phyloP scores from a whole-genome alignment of 2,113 vertebrate genomes.

The Eidolon helvum region DNA sequence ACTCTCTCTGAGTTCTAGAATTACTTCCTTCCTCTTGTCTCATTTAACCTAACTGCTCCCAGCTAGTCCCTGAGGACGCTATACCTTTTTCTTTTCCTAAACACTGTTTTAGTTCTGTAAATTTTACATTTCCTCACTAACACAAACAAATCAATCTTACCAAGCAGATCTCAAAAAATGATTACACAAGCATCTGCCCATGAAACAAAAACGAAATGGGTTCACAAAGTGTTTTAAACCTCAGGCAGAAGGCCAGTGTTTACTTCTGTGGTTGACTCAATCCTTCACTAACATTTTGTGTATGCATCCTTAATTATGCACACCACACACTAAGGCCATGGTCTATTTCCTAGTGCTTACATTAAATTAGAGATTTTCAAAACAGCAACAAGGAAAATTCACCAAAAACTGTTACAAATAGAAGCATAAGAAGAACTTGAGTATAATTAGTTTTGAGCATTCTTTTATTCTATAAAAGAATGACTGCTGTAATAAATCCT shows the following conservation, averaged over 20 bases:
- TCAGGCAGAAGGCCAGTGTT: not conserved
- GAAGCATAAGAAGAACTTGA: not conserved
- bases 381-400: conserved; percentile 17
- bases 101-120: not conserved
- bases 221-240: not conserved
- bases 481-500: not conserved
- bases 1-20: not conserved
- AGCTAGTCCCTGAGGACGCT: not conserved
- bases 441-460: not conserved
- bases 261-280: not conserved
- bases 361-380: not conserved
- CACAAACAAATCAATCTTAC: conserved; percentile 23
- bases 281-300: not conserved
- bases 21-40: not conserved
- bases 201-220: conserved; percentile 26
- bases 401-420: not conserved
- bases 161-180: not conserved
- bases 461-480: not conserved
- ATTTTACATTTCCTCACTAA: not conserved
- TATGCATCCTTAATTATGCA: not conserved
- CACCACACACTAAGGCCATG: not conserved
- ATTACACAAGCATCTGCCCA: not conserved
- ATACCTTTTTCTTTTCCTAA: not conserved
- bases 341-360: not conserved
- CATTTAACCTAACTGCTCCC: not conserved